A percentile compares a stretch with the other conserved stretches of the same genome.
Evolutionary conservation across 2,888 invertebrate species (phyloP).

Genomic region (Odontocerum albicorne): DNA sequence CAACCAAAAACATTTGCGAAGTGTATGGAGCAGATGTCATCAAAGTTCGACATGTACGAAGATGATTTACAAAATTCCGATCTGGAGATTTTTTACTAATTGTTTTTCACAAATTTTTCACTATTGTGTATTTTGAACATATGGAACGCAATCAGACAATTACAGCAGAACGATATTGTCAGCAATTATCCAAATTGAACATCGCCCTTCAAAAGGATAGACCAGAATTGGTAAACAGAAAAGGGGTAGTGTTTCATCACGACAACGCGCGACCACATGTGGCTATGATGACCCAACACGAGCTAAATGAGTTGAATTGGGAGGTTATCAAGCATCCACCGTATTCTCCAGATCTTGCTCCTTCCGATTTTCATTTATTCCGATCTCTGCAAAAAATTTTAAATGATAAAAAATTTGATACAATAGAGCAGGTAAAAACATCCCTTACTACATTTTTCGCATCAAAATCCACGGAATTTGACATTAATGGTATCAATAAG

Average conservation of each 20-base stretch:
- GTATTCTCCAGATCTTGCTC: slow-evolving; percentile 22
- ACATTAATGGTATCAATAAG: too few species aligned
- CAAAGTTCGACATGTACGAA: too few species aligned
- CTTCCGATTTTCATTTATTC: slow-evolving; percentile 20
- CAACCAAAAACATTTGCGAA: too few species aligned
- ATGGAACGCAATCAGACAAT: slow-evolving; percentile 23
- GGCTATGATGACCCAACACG: slow-evolving; percentile 25
- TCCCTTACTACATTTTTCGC: too few species aligned
- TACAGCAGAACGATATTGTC: slow-evolving; percentile 26
- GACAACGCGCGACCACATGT: slow-evolving; percentile 26
- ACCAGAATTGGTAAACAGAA: slow-evolving; percentile 26
- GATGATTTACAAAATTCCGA: too few species aligned
- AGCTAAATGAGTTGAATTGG: slow-evolving; percentile 24
- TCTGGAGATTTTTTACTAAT: too few species aligned
- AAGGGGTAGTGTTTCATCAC: slow-evolving; percentile 22
- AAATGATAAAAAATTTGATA: too few species aligned
- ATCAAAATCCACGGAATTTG: too few species aligned
- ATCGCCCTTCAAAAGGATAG: slow-evolving; percentile 24
- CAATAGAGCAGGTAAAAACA: too few species aligned
- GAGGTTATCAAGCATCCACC: slow-evolving; percentile 24
- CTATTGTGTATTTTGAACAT: slow-evolving; percentile 20
- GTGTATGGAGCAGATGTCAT: too few species aligned
- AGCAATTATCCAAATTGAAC: slow-evolving; percentile 24
- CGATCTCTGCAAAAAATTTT: too few species aligned
- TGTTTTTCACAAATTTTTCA: too few species aligned